phyloP scores from a whole-genome alignment of 2,888 invertebrate species.

The Boloria selene region DNA sequence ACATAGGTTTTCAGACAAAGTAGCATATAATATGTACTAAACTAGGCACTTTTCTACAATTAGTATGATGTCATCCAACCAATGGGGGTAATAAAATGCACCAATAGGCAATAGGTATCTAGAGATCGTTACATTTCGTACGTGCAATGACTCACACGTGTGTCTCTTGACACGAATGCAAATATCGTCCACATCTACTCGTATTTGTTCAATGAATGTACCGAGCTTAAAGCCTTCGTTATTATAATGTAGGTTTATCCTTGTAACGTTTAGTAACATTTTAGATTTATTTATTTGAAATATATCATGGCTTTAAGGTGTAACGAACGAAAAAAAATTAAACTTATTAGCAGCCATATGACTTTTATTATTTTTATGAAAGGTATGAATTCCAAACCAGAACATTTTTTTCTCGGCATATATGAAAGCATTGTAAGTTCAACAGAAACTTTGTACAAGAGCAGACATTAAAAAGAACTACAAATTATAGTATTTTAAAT shows the following conservation, averaged over 20 bases:
- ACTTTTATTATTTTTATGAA: too few species aligned
- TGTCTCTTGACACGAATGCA: constrained; percentile 30
- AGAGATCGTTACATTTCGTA: constrained; percentile 32
- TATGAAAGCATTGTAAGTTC: not conserved
- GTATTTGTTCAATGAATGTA: constrained; percentile 27
- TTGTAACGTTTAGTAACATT: not conserved
- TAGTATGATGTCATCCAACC: constrained; percentile 48
- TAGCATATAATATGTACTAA: too few species aligned
- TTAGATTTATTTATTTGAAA: too few species aligned
- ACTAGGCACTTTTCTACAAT: constrained; percentile 5
- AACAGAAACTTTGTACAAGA: not conserved
- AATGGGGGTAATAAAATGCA: constrained; percentile 33
- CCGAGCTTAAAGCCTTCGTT: not conserved
- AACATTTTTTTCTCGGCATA: too few species aligned
- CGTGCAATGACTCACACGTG: constrained; percentile 33
- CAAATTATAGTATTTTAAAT: not conserved
- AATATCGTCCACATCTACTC: constrained; percentile 23
- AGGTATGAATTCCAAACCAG: too few species aligned
- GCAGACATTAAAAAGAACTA: too few species aligned
- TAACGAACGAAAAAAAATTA: too few species aligned
- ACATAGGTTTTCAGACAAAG: too few species aligned
- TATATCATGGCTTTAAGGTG: too few species aligned
- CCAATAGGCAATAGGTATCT: constrained; percentile 17
- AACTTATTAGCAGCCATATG: too few species aligned
- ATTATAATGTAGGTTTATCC: constrained; percentile 1